A percentile compares a stretch with the other conserved stretches of the same genome.
These are phyloP conservation scores for Apamea anceps DNA, from an alignment of 2,888 invertebrate species.

Conservation along the genomic window DNA sequence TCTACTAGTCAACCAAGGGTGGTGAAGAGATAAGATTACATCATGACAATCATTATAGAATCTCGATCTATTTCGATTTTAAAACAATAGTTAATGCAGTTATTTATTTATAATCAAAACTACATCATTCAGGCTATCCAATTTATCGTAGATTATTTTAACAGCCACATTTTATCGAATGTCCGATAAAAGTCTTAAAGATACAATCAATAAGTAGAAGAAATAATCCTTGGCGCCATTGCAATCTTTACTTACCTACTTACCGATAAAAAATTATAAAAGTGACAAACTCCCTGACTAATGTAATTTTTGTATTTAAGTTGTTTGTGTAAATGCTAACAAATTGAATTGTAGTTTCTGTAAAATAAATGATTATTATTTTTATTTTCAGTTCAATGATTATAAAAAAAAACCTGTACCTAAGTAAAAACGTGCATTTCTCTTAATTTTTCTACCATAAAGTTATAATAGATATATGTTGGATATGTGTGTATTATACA, in stretches of 20 bases:
- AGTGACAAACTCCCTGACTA: no score
- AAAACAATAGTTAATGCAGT: neutral
- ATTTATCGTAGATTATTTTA: conserved; percentile 9
- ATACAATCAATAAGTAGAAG: conserved; percentile 11
- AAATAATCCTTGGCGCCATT: conserved; percentile 25
- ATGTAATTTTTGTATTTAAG: neutral
- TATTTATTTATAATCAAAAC: neutral
- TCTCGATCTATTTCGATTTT: neutral
- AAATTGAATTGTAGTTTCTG: neutral
- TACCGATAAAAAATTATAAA: neutral
- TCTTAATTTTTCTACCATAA: neutral
- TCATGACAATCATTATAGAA: neutral
- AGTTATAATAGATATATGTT: neutral
- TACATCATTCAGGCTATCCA: conserved; percentile 8
- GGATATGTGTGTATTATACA: neutral
- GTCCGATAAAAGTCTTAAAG: conserved; percentile 17
- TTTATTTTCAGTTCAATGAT: neutral
- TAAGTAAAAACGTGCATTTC: neutral
- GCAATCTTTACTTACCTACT: neutral
- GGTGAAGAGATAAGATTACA: neutral
- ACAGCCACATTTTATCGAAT: conserved; percentile 14
- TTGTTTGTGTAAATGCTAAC: neutral
- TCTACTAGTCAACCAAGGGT: neutral
- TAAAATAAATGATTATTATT: neutral
- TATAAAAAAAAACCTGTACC: neutral